Base-by-base conservation (phyloP, 2,113 vertebrate species). In the Apaloderma vittatum region DNA sequence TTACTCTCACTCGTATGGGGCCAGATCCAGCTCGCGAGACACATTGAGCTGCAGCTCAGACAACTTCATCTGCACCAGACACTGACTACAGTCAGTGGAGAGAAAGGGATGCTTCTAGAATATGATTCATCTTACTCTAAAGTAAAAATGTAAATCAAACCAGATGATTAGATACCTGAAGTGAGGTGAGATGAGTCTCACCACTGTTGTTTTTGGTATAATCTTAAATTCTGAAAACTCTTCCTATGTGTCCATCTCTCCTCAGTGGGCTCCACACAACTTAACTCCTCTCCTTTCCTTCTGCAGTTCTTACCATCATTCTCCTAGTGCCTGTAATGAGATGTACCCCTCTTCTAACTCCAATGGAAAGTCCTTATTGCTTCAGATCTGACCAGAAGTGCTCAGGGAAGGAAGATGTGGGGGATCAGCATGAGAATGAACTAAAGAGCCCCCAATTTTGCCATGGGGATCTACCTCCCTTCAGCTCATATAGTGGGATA, bases 61-160 rank as follows among this genome's bases (percentile, higher is more conserved):
- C 77, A 91, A 52, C 91, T 95, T 96, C 86, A 94, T 96, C 83
- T 81, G 65, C 72, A 27, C 51, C 2, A 94, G 72, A 32, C 79
- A 55, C 72, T 51, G 59, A 43, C 93, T 92, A 22, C 9, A 83
- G 58, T 30, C 92, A 72, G 54, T 7, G 32, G 48, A 68, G 57
- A 89, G 32, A 82, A 76, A 90, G 9, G 40, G 32, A 22, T 67
- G 61, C 30, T 88, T 92, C n/a, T 62, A 89, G 51, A 51, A 55
- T 37, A 0, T n/a, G 57, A 71, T 74, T 93, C 71, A 58, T 73
- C 48, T 66, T 23, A 80, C 15, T 45, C 32, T 52, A 30, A 92
- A 59, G 37, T 27, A 58, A 76, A 93, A 94, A 61, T 48, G 40
- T 66, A 54, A 66, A 86, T 52, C 49, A 63, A 68, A 8, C 3